These are phyloP conservation scores for Erebia ligea DNA, from an alignment of 2,888 invertebrate species.

Conservation along the genomic window DNA sequence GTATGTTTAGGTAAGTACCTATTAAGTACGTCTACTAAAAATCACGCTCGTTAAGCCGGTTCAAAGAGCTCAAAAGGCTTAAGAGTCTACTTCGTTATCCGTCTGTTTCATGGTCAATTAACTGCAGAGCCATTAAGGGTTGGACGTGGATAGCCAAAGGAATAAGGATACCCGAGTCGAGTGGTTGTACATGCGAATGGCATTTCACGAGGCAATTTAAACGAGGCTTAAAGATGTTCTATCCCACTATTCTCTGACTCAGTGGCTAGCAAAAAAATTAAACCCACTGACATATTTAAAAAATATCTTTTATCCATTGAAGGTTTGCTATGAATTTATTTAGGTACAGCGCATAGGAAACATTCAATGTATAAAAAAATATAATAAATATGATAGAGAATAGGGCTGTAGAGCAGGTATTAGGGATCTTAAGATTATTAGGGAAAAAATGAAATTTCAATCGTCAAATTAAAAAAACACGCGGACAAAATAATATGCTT, in stretches of 20 bases:
- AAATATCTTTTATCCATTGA: no score
- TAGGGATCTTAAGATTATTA: background rate
- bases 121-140: background rate
- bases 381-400: no score
- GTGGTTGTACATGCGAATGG: background rate
- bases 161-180: background rate
- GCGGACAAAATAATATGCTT: no score
- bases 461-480: no score
- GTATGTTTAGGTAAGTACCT: background rate
- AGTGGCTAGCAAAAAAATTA: no score
- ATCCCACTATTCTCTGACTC: no score
- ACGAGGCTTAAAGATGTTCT: background rate
- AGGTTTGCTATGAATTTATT: no score
- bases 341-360: no score
- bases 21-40: background rate
- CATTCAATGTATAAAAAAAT: no score
- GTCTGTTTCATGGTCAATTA: constrained; percentile 9
- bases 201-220: background rate
- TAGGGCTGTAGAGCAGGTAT: no score
- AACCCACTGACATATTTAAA: no score
- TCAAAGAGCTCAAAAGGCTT: constrained; percentile 5
- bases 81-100: constrained; percentile 5
- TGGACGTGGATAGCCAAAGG: background rate
- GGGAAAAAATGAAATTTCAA: no score
- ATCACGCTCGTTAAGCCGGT: background rate